Percentiles rank a stretch among this genome's conserved stretches.
Conservation (phyloP, 2,888 invertebrate species). For the Drosophila dives region DNA sequence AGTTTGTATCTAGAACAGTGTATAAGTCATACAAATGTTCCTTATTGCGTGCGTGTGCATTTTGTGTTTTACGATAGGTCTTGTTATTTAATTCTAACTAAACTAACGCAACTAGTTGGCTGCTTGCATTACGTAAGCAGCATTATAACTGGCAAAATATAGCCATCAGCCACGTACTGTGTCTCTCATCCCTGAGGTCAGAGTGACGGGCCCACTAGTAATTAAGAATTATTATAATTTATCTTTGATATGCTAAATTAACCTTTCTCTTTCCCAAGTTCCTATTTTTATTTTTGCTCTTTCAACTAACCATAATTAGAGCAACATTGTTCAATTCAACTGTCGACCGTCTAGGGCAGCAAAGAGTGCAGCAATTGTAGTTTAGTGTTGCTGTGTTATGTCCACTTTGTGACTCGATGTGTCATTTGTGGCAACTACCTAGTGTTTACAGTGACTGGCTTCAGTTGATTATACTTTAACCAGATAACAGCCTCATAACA, state of each 20-base stretch:
- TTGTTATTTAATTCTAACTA: constrained; percentile 16
- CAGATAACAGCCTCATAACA: neutral
- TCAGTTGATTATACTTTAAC: constrained; percentile 17
- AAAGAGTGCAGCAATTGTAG: constrained; percentile 19
- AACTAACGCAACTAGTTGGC: constrained; percentile 22
- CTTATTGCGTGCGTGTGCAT: neutral
- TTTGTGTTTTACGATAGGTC: constrained; percentile 17
- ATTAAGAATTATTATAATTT: constrained; percentile 61
- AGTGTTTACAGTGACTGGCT: neutral
- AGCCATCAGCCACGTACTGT: constrained; percentile 45
- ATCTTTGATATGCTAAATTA: constrained; percentile 60
- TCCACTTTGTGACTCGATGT: neutral
- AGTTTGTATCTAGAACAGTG: constrained; percentile 3
- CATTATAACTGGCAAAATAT: constrained; percentile 20
- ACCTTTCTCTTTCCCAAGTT: constrained; percentile 1
- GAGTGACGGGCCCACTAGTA: constrained; percentile 43
- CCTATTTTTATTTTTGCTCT: neutral
- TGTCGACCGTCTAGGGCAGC: constrained; percentile 12
- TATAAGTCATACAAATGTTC: neutral
- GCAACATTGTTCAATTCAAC: constrained; percentile 36
- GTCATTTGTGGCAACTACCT: constrained; percentile 17
- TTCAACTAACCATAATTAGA: constrained; percentile 65
- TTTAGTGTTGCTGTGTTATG: neutral
- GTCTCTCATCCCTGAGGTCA: constrained; percentile 43
- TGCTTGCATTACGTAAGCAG: constrained; percentile 63